Evolutionary conservation across 35 echinoderm and acorn worm species (phyloP).

Genomic region (Diadema setosum): DNA sequence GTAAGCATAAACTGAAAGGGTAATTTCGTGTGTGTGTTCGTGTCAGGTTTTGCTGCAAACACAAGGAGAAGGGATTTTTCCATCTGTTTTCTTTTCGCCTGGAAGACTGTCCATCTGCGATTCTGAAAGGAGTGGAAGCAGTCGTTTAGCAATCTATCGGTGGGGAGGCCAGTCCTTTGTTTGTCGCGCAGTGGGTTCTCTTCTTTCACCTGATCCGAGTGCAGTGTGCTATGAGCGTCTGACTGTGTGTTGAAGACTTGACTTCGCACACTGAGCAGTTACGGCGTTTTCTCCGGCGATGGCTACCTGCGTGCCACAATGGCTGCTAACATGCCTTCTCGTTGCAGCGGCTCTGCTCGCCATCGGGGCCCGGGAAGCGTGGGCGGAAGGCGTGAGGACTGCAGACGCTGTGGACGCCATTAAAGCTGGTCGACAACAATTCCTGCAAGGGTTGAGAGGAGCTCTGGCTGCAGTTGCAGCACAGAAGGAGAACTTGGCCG

Average conservation of each 20-base stretch:
- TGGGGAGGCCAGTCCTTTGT: background rate
- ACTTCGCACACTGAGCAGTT: background rate
- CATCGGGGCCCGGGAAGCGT: background rate
- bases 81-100: slow-evolving; percentile 4
- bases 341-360: background rate
- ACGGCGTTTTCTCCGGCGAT: background rate
- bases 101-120: background rate
- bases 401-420: background rate
- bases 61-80: background rate
- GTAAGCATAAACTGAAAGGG: too few relatives aligned
- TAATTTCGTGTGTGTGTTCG: background rate
- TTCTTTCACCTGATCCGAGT: too few relatives aligned
- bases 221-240: too few relatives aligned
- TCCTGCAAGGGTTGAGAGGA: background rate
- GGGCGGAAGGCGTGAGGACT: background rate
- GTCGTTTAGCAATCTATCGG: background rate
- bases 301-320: background rate
- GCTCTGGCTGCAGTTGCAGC: background rate
- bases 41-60: background rate
- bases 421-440: background rate
- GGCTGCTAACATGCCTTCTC: background rate
- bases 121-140: background rate
- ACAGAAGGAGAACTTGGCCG: background rate
- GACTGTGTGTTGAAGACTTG: too few relatives aligned
- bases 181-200: too few relatives aligned